Base-by-base conservation (phyloP, 2,113 vertebrate species). In the Passer montanus region DNA sequence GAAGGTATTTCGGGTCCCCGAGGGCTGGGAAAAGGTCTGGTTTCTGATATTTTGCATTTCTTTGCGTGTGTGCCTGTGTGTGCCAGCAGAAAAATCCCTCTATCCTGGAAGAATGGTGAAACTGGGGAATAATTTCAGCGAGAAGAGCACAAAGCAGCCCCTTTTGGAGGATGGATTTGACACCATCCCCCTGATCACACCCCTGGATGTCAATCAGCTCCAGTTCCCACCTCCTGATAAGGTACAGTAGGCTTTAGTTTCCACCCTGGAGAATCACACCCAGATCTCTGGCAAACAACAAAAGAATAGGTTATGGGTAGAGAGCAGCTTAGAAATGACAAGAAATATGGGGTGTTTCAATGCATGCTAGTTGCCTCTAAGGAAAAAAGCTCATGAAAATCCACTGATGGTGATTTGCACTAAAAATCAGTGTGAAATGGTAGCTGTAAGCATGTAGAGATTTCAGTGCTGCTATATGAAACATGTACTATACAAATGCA, bases 141-240 rank as follows among this genome's bases (percentile, higher is more conserved):
- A 99, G 93, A 99, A 99, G 97, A 98, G 97, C 94, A 96, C 97
- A 91, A 99, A 99, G 98, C 97, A 98, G 86, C 97, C 96, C 72
- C 98, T 98, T 94, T 93, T 98, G 80, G 99, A 99, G 97, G 99
- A 99, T 97, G 99, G 99, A 74, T 99, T 99, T 95, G 99, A 99
- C 97, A 99, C 99, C 98, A 99, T 99, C 97, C 99, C 99, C 67
- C 96, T 99, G 87, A 99, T 99, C 97, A 99, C 99, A 90, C 99
- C 99, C 72, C 97, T 99, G 96, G 99, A 99, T 96, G 99, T 99
- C 97, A 99, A 98, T 94, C 99, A 99, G 96, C 98, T 99, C 96
- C 99, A 99, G 98, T 99, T 99, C 94, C 99, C 99, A 43, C 98
- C 99, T 90, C 98, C 98, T 41, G 99, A 99, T 85, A 99, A 99